Base-by-base conservation (phyloP, 2,888 invertebrate genomes). In the Athetis lepigone region DNA sequence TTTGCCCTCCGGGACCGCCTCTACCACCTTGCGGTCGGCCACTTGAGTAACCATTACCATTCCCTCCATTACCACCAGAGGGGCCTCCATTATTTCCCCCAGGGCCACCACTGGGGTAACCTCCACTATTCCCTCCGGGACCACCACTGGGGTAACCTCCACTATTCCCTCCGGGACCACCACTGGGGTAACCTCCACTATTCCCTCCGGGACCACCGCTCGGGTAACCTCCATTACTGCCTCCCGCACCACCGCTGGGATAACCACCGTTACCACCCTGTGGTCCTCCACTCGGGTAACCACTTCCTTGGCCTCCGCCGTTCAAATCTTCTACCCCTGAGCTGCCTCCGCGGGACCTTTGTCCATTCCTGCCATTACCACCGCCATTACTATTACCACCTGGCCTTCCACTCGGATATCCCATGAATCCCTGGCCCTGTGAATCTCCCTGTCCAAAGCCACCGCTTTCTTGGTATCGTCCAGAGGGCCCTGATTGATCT, bases 391-490 rank as follows among this genome's bases (percentile, higher is more conserved):
- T 42, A 46, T 64, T 68, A 18, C 69, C 77, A 21, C 82, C 86
- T 33, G 85, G 84, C 23, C 83, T 75, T 8, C 88, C 88, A 43
- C 85, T 90, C 2, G 83, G 77, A 47, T 85, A 86, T 4, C 83
- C 83, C 61, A 73, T 77, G 16, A 73, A 84, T 74, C 64, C 72
- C 21, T 69, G 70, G 45, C 70, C 75, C 25, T 46, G 72, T 18
- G 70, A 50, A 43, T 75, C 69, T 6, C 56, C 72, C 45, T 73
- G 63, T n/a, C 81, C 81, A 50, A 84, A 83, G 11, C 77, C 65
- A 27, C 71, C 75, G 33, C 54, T 78, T 40, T 79, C 80, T 70
- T 86, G 84, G 43, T 84, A 85, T 16, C 76, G 78, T 16, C 74
- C 81, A 16, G 72, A 55, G 16, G 39, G 66, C 7, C 64, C 46